Evolutionary conservation across 1,140 invertebrate species (phyloP), one percentile per base, ranked within the genome.

Genomic region (Mercenaria mercenaria): DNA sequence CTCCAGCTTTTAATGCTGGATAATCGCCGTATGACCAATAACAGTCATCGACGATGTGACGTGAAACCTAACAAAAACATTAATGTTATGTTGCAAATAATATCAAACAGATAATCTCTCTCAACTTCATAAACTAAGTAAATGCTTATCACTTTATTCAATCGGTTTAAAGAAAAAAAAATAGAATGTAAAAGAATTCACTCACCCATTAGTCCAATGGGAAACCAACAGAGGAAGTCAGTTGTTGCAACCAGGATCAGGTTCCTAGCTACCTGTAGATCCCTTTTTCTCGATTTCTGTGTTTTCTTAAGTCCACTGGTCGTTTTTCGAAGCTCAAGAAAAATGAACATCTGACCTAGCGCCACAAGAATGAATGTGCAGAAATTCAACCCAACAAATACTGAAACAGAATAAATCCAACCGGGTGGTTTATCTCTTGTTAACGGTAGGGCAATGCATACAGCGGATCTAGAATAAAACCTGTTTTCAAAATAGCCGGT

Each of bases 201-300:
- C 0, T 52, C 69, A 81, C 92, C 92, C 88, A 93, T 89, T 11
- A 91, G 41, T 92, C 89, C 23, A 41, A 13, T 79, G 84, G 43
- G 43, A 47, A 47, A 47, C 43, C 43, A 47, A 15, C 43, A 47
- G 15, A 47, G 43, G 15, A 47, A 47, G 15, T 47, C 43, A 15
- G 43, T 47, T 47, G 43, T n/a, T 91, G 41, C 15, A 90, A 72
- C 11, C 43, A 81, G 34, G 56, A 88, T 47, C 41, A 92, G 86
- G 18, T 82, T 82, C 37, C 69, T 80, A 3, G 92, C 89, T 29
- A 92, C 69, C 32, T 13, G 39, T 26, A 90, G 23, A 26, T 90
- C 92, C 26, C 84, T 43, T 11, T 43, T 32, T 29, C 80, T 74
- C 18, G 43, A 32, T 67, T 79, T 43, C 23, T 67, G 26, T 72